These are phyloP conservation scores for Oryctolagus cuniculus DNA, from an alignment of 2,113 vertebrate genomes.

Conservation along the genomic window DNA sequence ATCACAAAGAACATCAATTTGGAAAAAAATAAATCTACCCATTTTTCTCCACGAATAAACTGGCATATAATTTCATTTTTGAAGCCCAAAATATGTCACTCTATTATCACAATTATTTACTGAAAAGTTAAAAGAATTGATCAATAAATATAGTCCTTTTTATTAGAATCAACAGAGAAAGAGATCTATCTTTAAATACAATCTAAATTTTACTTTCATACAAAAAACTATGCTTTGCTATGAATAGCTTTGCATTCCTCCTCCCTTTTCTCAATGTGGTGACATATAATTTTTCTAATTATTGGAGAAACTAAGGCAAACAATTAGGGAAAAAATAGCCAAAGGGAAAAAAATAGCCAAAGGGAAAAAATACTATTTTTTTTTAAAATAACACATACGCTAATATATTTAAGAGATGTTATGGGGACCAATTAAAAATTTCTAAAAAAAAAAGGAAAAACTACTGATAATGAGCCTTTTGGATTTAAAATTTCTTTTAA, in stretches of 20 bases:
- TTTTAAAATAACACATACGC: neutral
- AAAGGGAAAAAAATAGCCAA: neutral
- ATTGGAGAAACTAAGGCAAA: neutral
- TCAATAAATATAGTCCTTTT: neutral
- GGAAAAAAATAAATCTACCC: neutral
- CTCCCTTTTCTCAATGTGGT: neutral
- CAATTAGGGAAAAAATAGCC: neutral
- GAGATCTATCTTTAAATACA: too few relatives aligned
- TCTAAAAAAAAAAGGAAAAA: conserved; percentile 56
- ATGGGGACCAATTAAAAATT: conserved; percentile 22
- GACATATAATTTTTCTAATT: neutral
- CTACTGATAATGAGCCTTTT: neutral
- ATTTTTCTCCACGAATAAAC: neutral
- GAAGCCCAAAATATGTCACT: neutral
- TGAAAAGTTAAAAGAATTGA: neutral
- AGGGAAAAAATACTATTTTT: neutral
- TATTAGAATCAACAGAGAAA: neutral
- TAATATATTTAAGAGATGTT: conserved; percentile 40
- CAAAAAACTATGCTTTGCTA: neutral
- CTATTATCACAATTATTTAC: neutral
- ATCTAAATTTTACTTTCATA: too few relatives aligned
- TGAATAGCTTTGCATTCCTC: neutral
- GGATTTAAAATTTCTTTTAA: conserved; percentile 64
- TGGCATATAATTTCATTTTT: neutral
- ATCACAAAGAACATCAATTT: neutral